These are phyloP conservation scores for Acinonyx jubatus DNA, from an alignment of 2,113 vertebrate genomes.

Conservation along the genomic window DNA sequence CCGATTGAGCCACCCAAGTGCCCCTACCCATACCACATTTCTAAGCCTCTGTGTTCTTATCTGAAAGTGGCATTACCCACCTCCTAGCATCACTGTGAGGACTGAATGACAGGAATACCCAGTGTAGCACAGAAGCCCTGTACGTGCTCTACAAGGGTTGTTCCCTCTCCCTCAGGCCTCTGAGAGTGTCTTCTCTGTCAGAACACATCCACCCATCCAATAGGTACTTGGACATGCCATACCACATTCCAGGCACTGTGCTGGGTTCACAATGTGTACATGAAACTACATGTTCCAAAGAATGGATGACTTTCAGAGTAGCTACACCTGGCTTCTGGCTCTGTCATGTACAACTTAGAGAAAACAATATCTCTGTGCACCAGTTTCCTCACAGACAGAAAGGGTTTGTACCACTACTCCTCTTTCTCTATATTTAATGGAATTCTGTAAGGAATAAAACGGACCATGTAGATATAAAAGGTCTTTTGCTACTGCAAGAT, in stretches of 20 bases:
- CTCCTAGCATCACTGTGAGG: neutral
- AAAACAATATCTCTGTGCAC: neutral
- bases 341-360: neutral
- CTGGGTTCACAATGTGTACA: accelerated
- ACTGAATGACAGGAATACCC: neutral
- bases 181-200: neutral
- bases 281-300: neutral
- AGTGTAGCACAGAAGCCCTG: neutral
- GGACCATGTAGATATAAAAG: neutral
- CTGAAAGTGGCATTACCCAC: neutral
- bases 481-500: neutral
- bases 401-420: neutral
- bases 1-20: neutral
- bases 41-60: neutral
- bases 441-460: neutral
- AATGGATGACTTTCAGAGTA: neutral
- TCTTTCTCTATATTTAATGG: neutral
- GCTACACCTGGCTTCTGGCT: neutral
- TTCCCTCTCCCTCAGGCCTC: too few relatives aligned
- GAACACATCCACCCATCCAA: neutral
- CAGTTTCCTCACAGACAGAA: neutral
- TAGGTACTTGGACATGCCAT: accelerated
- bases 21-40: neutral
- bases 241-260: neutral
- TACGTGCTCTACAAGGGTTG: too few relatives aligned